phyloP scores from a whole-genome alignment of 2,113 vertebrate genomes.

The Camelus bactrianus region DNA sequence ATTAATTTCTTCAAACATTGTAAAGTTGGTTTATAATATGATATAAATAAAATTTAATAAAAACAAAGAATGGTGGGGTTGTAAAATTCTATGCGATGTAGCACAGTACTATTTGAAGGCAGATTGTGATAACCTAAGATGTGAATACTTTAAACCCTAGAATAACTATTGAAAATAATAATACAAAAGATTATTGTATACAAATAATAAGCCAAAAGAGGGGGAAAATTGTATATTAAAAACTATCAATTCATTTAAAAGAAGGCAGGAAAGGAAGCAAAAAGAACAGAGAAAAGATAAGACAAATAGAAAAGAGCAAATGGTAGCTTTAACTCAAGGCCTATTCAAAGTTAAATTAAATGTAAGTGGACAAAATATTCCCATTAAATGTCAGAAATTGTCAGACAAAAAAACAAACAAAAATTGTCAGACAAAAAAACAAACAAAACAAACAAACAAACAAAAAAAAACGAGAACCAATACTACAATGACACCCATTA shows the following conservation, averaged over 20 bases:
- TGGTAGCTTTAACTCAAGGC: neutral
- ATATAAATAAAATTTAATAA: neutral
- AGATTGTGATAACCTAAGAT: neutral
- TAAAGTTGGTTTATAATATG: neutral
- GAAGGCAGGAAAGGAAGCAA: neutral
- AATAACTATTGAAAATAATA: neutral
- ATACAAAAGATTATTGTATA: neutral
- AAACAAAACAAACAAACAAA: neutral
- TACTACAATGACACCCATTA: neutral
- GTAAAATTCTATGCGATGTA: neutral
- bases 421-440: neutral
- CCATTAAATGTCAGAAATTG: neutral
- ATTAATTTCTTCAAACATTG: conserved; percentile 8
- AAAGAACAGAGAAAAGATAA: neutral
- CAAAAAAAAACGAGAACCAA: neutral
- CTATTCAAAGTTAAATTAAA: conserved; percentile 4
- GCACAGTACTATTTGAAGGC: neutral
- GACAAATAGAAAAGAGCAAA: neutral
- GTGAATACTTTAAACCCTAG: neutral
- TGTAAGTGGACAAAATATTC: neutral
- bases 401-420: neutral
- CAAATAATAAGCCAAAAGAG: neutral
- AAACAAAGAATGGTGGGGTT: neutral
- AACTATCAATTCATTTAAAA: neutral
- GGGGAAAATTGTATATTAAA: neutral